Evolutionary conservation across 1,140 invertebrate genomes (phyloP).

Genomic region (Aphelinus atriplicis): DNA sequence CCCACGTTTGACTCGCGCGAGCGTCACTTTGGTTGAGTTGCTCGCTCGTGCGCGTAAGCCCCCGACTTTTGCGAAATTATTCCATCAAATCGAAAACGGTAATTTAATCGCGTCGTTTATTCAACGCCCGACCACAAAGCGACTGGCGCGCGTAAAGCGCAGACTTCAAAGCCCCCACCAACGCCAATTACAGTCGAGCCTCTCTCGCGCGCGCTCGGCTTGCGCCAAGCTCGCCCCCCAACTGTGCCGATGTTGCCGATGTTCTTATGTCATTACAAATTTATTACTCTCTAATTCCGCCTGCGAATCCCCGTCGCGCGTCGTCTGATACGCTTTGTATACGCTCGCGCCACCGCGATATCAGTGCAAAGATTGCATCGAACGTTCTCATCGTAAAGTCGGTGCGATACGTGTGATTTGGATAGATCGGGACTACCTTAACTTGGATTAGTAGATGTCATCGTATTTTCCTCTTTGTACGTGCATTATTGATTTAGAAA

Average conservation of each 20-base stretch:
- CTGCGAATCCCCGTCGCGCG: too few species aligned
- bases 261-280: background rate
- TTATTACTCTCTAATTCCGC: too few species aligned
- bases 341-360: too few species aligned
- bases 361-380: too few species aligned
- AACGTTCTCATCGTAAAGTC: too few species aligned
- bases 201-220: slow-evolving; percentile 39
- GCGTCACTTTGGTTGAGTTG: background rate
- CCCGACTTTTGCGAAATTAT: slow-evolving; percentile 24
- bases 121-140: slow-evolving; percentile 50
- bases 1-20: too few species aligned
- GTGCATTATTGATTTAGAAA: too few species aligned
- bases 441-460: too few species aligned
- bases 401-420: too few species aligned
- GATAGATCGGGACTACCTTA: too few species aligned
- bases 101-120: slow-evolving; percentile 52
- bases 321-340: too few species aligned
- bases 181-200: slow-evolving; percentile 52
- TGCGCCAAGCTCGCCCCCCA: slow-evolving; percentile 22
- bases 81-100: slow-evolving; percentile 50
- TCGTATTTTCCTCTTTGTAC: too few species aligned
- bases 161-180: slow-evolving; percentile 50
- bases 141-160: slow-evolving; percentile 32
- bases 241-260: background rate
- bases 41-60: background rate